Conservation (phyloP, 2,888 invertebrate species). For the Helicoverpa assulta region DNA sequence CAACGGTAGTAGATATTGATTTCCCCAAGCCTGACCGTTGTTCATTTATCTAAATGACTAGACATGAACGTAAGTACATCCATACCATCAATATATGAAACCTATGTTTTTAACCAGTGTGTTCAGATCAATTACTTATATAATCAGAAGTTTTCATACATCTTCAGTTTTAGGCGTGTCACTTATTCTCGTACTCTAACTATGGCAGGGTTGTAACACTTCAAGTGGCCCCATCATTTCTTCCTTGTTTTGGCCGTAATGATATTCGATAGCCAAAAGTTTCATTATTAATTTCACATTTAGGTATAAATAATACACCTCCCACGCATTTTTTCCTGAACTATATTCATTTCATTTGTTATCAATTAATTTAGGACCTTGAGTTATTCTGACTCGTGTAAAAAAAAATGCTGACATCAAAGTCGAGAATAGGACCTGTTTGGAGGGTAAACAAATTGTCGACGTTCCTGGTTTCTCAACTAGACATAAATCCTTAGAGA, state of each 20-base stretch:
- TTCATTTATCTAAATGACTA: background rate
- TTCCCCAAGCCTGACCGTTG: background rate
- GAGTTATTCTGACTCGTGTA: constrained; percentile 12
- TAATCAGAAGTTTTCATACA: background rate
- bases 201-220: no score
- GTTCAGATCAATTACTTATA: background rate
- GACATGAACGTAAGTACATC: background rate
- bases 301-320: no score
- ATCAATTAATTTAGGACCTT: no score
- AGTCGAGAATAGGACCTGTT: constrained; percentile 25
- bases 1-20: constrained; percentile 3
- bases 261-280: no score
- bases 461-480: constrained; percentile 66
- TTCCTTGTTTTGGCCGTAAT: no score
- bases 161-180: no score
- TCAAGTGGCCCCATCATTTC: no score
- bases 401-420: constrained; percentile 32
- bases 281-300: no score
- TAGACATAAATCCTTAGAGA: constrained; percentile 83
- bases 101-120: background rate
- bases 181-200: no score
- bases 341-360: no score
- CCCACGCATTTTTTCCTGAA: no score
- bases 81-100: background rate
- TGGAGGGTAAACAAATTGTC: constrained; percentile 56